Base-by-base conservation (phyloP, 2,797 vertebrate species). In the Acanthopagrus latus region DNA sequence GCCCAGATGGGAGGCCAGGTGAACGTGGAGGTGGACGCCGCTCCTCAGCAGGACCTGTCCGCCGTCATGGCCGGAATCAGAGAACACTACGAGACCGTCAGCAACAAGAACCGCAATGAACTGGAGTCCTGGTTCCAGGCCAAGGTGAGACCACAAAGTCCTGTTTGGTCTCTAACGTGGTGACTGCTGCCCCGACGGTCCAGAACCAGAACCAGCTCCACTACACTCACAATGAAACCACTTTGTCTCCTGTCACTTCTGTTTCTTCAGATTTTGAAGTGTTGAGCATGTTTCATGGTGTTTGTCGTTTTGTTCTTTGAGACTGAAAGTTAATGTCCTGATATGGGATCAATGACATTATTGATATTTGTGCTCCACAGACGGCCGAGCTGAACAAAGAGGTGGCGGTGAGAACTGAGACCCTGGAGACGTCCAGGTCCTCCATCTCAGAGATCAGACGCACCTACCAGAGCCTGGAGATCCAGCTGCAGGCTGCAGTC, bases 1-100 rank as follows among this genome's bases (percentile, higher is more conserved):
- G 78, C 93, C 71, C 94, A 96, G 67, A 76, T 91, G 82, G 82
- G 93, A 0, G 95, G 92, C 1, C 94, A 96, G 12, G 93, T 97
- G 78, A 94, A 94, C 0, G 96, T 97, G 90, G 96, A 95, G 89
- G 95, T 97, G 93, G 95, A 97, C 0, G 95, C 96, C 0, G 94
- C 95, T 2, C 95, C 95, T 0, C 94, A 95, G 0, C 64, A 94
- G 23, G 95, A 96, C 83, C 91, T 97, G 46, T 92, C 93, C 65
- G 80, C 90, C 60, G 82, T 94, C 72, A 82, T 97, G 88, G 57
- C 91, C 0, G 94, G 95, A 41, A 95, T 97, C 92, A 91, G 96
- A 2, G 91, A 96, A 47, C 92, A 97, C 77, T 96, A 96, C 2
- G 95, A 97, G 88, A 79, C 33, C 51, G 75, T 95, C 38, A 90